Evolutionary conservation across 2,888 invertebrate species (phyloP), one percentile per base, ranked within the genome.

Genomic region (Drosophila acutilabella): DNA sequence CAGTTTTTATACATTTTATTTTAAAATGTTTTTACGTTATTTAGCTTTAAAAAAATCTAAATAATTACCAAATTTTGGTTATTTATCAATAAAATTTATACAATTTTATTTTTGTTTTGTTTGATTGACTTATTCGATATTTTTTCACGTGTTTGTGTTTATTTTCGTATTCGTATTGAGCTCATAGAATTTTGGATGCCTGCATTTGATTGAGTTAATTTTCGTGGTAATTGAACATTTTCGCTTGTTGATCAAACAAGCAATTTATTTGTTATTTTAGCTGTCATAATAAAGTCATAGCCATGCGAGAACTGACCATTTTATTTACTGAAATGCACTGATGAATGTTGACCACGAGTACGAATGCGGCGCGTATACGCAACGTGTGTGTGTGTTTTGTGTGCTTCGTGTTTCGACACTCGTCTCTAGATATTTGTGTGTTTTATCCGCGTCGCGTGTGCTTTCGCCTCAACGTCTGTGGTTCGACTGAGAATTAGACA

Each of bases 351-450:
- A 14, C 47, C 47, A 47, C 47, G 14, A 30, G 23, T 16, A 13
- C 53, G 45, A 45, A 33, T 51, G 61, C 61, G 80, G 57, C 78
- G 75, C 83, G 83, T 84, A 75, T 85, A 82, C 83, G 81, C 71
- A 78, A 65, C 70, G 78, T 78, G 54, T 50, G 73, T 36, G 40
- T 13, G 36, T 36, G 11, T 33, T 10, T 33, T 44, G 45, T 41
- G 62, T 61, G 18, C 36, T 47, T 58, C 41, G 40, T 54, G 45
- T 62, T 23, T 48, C 58, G 68, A 10, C 33, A 11, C 33, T 13
- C 36, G 36, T 13, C 36, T 36, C 36, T 36, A 13, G 36, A 13
- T 13, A 36, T 36, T 36, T 36, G 11, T 13, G 13, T 36, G 4
- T 13, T 2, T 36, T 18, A 10, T 61, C 20, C 58, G 66, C 42